Conservation (phyloP, 2,113 vertebrate genomes). For the Corythaixoides concolor region DNA sequence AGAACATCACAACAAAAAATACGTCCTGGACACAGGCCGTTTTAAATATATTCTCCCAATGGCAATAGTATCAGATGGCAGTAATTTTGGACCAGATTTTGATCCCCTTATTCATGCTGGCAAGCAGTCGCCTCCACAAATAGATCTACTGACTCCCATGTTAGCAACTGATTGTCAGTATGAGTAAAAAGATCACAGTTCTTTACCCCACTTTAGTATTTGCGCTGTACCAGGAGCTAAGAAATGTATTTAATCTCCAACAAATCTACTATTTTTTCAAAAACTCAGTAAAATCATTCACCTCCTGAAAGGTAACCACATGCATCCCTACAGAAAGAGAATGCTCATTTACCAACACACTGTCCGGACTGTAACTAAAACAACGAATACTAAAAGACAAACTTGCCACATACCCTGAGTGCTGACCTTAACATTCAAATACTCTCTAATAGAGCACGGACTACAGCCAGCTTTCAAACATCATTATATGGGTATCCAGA, state of each 20-base stretch:
- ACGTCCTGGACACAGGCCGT: not conserved
- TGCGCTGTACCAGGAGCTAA: not conserved
- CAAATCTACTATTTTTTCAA: not conserved
- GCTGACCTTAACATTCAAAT: not conserved
- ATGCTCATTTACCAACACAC: not conserved
- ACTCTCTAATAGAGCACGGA: not conserved
- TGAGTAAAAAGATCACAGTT: constrained; percentile 29
- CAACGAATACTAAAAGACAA: not conserved
- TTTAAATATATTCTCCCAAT: constrained; percentile 44
- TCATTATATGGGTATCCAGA: not conserved
- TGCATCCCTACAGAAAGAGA: not conserved
- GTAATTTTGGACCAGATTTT: constrained; percentile 55
- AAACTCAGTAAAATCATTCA: not conserved
- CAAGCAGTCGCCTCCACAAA: constrained; percentile 41
- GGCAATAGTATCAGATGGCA: constrained; percentile 52
- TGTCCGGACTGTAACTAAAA: not conserved
- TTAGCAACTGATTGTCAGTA: constrained; percentile 28
- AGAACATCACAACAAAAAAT: constrained; percentile 22
- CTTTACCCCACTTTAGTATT: not conserved
- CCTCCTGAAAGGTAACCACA: not conserved
- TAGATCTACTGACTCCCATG: constrained; percentile 34
- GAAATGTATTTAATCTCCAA: not conserved
- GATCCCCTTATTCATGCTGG: constrained; percentile 51
- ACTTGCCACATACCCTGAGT: not conserved
- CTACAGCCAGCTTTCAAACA: not conserved